These are phyloP conservation scores for Drosophila mojavensis DNA, from an alignment of 1,140 invertebrate species.

Conservation along the genomic window DNA sequence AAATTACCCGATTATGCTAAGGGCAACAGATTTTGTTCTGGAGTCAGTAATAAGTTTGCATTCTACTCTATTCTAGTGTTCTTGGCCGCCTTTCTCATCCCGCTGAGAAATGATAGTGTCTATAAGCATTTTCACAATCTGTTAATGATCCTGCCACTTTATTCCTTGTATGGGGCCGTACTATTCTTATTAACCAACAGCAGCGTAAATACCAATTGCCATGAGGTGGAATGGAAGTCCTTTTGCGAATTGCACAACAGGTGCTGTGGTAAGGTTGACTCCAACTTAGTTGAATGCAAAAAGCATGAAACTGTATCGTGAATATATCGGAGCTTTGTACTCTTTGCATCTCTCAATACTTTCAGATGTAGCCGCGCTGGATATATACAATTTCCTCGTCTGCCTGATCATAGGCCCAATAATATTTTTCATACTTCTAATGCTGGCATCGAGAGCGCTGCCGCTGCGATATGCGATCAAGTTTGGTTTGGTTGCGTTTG, in stretches of 20 bases:
- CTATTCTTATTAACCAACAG: background rate
- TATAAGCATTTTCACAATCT: background rate
- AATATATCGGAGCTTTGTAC: too few relatives aligned
- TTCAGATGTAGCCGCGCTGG: background rate
- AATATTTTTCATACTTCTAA: constrained; percentile 17
- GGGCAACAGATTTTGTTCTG: too few relatives aligned
- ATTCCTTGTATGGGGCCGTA: constrained; percentile 27
- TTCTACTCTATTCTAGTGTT: constrained; percentile 5
- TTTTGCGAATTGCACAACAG: background rate
- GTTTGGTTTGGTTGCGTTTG: constrained; percentile 20
- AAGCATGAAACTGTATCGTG: too few relatives aligned
- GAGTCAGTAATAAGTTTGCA: background rate
- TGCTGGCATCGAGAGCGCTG: constrained; percentile 2
- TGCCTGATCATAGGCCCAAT: constrained; percentile 15
- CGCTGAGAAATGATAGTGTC: accelerated
- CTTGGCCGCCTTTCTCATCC: constrained; percentile 11
- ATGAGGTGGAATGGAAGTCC: too few relatives aligned
- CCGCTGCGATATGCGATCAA: constrained; percentile 5
- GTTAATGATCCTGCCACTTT: constrained; percentile 24
- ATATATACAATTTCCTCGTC: background rate
- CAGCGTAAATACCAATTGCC: too few relatives aligned
- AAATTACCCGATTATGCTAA: too few relatives aligned
- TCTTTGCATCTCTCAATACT: background rate
- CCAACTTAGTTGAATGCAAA: too few relatives aligned
- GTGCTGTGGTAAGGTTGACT: background rate